Conservation (phyloP, 2,113 vertebrate species). For the Campylomormyrus numenius region DNA sequence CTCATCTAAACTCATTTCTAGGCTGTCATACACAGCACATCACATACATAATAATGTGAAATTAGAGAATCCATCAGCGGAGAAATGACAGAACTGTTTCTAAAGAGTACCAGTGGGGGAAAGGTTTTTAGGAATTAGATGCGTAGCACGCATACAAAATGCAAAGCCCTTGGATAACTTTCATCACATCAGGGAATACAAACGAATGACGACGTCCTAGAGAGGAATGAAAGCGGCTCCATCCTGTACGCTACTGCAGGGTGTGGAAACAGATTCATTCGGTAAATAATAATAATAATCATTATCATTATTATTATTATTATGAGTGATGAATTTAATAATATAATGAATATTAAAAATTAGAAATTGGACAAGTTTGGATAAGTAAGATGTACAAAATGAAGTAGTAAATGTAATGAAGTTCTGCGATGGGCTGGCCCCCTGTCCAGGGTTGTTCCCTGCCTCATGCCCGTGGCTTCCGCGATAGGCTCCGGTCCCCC, state of each 20-base stretch:
- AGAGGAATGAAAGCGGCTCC: not conserved
- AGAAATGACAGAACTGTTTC: not conserved
- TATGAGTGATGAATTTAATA: not conserved
- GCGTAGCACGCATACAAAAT: not conserved
- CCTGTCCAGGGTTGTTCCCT: no score
- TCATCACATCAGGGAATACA: not conserved
- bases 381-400: not conserved
- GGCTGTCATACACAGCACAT: not conserved
- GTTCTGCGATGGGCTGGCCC: no score
- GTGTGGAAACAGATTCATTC: not conserved
- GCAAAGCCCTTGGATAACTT: not conserved
- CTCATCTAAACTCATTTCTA: not conserved
- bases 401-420: not conserved
- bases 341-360: not conserved
- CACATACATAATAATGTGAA: not conserved
- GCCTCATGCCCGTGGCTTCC: no score
- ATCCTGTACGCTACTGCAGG: not conserved
- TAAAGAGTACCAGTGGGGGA: not conserved
- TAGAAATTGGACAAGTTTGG: not conserved
- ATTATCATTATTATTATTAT: no score
- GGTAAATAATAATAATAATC: not conserved
- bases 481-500: no score
- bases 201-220: not conserved
- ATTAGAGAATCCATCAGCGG: not conserved
- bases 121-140: not conserved